These are phyloP conservation scores for Chelonus insularis DNA, from an alignment of 1,140 invertebrate genomes.

Conservation along the genomic window DNA sequence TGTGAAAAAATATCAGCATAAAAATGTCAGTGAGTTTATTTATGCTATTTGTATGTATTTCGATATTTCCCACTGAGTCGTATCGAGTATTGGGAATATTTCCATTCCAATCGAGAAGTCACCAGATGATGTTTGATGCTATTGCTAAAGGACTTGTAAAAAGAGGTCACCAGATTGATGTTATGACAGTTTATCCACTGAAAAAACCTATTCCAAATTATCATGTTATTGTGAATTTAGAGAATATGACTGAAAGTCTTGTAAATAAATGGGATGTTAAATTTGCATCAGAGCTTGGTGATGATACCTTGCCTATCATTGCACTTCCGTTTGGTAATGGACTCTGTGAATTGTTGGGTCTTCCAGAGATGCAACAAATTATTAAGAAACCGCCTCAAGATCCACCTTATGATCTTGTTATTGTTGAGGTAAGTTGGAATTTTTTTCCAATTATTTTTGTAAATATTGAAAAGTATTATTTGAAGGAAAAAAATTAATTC, in stretches of 20 bases:
- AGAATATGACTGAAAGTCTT: constrained; percentile 15
- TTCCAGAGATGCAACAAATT: constrained; percentile 31
- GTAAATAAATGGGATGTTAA: constrained; percentile 28
- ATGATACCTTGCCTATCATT: constrained; percentile 22
- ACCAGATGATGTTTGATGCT: no score
- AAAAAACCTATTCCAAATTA: constrained; percentile 47
- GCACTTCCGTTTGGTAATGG: constrained; percentile 30
- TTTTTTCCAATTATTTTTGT: no score
- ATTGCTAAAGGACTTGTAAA: constrained; percentile 53
- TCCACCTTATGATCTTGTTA: constrained; percentile 36
- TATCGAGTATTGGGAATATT: constrained; percentile 56
- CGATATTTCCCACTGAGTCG: constrained; percentile 8
- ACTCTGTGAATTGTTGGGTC: constrained; percentile 33
- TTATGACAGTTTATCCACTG: constrained; percentile 40
- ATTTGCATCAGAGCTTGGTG: constrained; percentile 17
- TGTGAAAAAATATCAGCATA: no score
- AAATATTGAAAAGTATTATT: no score
- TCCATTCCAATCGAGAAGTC: constrained; percentile 53
- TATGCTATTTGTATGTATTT: not conserved
- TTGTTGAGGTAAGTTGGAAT: constrained; percentile 37
- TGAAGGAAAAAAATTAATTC: no score
- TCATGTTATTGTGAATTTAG: constrained; percentile 38
- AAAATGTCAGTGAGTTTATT: not conserved
- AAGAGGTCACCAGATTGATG: constrained; percentile 58
- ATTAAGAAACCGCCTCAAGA: constrained; percentile 32